phyloP scores from a whole-genome alignment of 2,113 vertebrate species.

The human (Homo sapiens) region DNA sequence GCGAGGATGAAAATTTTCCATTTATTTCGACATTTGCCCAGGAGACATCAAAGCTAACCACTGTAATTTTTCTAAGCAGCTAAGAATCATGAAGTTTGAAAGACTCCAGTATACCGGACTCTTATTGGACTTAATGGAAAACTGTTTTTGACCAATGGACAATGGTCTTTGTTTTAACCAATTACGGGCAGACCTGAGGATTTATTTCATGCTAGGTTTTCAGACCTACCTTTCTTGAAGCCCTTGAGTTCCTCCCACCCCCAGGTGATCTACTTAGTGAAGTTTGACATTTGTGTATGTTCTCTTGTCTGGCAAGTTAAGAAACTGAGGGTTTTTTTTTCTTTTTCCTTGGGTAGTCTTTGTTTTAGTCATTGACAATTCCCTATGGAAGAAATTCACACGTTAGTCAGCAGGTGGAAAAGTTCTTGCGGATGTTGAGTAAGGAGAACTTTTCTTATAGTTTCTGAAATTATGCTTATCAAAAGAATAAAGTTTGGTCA shows the following conservation, averaged over 20 bases:
- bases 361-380: neutral
- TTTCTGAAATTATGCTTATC: neutral
- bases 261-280: neutral
- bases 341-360: neutral
- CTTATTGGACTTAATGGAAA: neutral
- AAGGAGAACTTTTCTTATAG: neutral
- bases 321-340: neutral
- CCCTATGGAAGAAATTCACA: neutral
- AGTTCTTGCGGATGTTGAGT: neutral
- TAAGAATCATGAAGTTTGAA: neutral
- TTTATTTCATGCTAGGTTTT: neutral
- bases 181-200: neutral
- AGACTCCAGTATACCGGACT: neutral
- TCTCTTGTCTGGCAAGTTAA: neutral
- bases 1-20: neutral
- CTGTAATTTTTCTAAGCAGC: neutral
- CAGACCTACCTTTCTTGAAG: neutral
- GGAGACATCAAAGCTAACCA: neutral
- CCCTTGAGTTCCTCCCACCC: neutral
- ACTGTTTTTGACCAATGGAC: neutral
- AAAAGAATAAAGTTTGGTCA: neutral
- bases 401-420: neutral
- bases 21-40: neutral
- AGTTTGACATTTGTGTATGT: neutral
- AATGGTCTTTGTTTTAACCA: neutral